Conservation (phyloP, 2,888 invertebrate species). For the Tridacna gigas region DNA sequence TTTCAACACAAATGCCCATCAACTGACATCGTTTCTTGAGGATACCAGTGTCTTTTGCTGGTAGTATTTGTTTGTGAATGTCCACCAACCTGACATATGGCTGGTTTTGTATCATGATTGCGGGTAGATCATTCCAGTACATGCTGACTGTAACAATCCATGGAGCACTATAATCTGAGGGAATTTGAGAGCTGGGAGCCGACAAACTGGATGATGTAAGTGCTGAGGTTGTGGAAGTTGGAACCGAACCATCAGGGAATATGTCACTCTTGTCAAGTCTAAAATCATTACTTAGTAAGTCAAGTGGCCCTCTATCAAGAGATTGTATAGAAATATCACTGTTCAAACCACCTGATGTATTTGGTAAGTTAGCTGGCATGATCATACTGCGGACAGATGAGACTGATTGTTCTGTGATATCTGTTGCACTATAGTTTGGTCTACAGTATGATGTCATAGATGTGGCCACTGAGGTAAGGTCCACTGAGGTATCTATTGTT, state of each 20-base stretch:
- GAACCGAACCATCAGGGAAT: conserved; percentile 66
- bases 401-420: neutral
- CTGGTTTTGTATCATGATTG: conserved; percentile 81
- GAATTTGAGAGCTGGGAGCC: neutral
- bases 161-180: conserved; percentile 71
- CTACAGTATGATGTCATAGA: neutral
- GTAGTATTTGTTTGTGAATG: conserved; percentile 84
- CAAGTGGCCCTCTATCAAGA: conserved; percentile 66
- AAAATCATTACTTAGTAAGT: conserved; percentile 67
- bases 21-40: conserved; percentile 84
- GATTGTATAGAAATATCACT: conserved; percentile 55
- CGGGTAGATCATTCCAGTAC: conserved; percentile 85
- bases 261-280: conserved; percentile 65
- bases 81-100: conserved; percentile 84
- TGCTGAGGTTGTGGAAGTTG: conserved; percentile 42
- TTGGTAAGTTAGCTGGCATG: conserved; percentile 1
- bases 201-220: conserved; percentile 19
- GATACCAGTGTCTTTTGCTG: conserved; percentile 84
- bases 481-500: conserved; percentile 4
- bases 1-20: conserved; percentile 80
- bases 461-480: neutral
- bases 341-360: conserved; percentile 29
- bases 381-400: neutral
- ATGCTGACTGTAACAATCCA: conserved; percentile 83
- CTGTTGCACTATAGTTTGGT: neutral